These are phyloP conservation scores for Thunnus maccoyii DNA, from an alignment of 2,113 vertebrate species.

Conservation along the genomic window DNA sequence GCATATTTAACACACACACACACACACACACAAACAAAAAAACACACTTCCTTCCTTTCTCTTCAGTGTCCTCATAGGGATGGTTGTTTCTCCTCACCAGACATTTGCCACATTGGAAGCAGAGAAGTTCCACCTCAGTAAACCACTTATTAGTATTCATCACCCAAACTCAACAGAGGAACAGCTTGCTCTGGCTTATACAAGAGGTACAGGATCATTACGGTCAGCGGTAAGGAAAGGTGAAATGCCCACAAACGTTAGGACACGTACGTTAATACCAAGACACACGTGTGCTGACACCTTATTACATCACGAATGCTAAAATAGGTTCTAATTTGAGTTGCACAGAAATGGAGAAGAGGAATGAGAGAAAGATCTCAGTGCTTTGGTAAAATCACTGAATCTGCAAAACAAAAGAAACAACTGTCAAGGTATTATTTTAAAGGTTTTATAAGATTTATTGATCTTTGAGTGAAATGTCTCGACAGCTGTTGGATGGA, in stretches of 20 bases:
- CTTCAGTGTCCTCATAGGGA: slow-evolving; percentile 3
- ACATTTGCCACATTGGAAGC: slow-evolving; percentile 33
- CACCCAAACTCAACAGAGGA: slow-evolving; percentile 17
- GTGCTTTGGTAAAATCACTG: neutral
- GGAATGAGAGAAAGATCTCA: neutral
- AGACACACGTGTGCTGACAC: slow-evolving; percentile 9
- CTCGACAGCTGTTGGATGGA: no score
- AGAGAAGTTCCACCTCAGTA: slow-evolving; percentile 58
- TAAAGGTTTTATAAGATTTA: neutral
- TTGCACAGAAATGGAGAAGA: neutral
- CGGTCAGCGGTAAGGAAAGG: slow-evolving; percentile 41
- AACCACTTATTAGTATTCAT: slow-evolving; percentile 65
- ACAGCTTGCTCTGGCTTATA: slow-evolving; percentile 34
- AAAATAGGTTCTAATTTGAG: neutral
- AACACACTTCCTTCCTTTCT: neutral
- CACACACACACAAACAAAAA: slow-evolving; percentile 25
- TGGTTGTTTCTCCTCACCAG: slow-evolving; percentile 37
- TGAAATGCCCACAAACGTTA: slow-evolving; percentile 44
- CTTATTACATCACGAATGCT: slow-evolving; percentile 12
- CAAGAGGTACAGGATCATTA: slow-evolving; percentile 39
- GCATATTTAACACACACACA: slow-evolving; percentile 31
- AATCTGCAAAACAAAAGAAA: neutral
- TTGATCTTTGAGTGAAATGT: neutral
- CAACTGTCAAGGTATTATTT: neutral
- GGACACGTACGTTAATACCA: neutral